Conservation (phyloP, 2,113 vertebrate genomes). For the Nothoprocta pentlandii region DNA sequence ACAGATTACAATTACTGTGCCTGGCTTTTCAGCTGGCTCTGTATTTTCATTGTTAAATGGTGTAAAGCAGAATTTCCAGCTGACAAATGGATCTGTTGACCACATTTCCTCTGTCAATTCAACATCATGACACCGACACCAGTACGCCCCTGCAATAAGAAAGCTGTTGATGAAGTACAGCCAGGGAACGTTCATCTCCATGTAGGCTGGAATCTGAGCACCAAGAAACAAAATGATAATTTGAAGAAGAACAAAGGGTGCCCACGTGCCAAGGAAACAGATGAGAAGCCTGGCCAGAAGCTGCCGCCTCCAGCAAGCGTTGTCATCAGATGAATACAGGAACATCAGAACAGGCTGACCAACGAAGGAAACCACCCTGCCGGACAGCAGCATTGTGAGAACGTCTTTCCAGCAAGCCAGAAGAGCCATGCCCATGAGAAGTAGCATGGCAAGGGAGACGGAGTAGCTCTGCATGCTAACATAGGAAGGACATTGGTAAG, state of each 20-base stretch:
- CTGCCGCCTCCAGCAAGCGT: slow-evolving; percentile 9
- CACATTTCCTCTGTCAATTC: slow-evolving; percentile 56
- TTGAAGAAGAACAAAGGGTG: slow-evolving; percentile 80
- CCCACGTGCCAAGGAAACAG: slow-evolving; percentile 86
- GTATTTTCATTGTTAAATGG: slow-evolving; percentile 59
- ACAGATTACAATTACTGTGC: slow-evolving; percentile 60
- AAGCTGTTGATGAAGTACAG: slow-evolving; percentile 90
- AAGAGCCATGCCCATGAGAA: slow-evolving; percentile 48
- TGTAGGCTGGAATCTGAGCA: slow-evolving; percentile 80
- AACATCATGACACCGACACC: slow-evolving; percentile 68
- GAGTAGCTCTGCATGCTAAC: slow-evolving; percentile 76
- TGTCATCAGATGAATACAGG: slow-evolving; percentile 21
- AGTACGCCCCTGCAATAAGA: slow-evolving; percentile 78
- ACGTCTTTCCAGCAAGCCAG: slow-evolving; percentile 68
- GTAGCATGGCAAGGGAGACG: slow-evolving; percentile 69
- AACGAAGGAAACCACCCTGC: slow-evolving; percentile 59
- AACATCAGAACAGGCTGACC: slow-evolving; percentile 67
- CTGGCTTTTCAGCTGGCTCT: slow-evolving; percentile 56
- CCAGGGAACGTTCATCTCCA: slow-evolving; percentile 88
- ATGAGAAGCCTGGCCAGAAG: slow-evolving; percentile 72
- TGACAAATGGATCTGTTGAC: slow-evolving; percentile 83
- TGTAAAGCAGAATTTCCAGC: slow-evolving; percentile 85
- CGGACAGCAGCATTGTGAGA: slow-evolving; percentile 56
- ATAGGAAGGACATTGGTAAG: slow-evolving; percentile 73
- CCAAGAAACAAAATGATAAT: slow-evolving; percentile 65